Percentiles rank a stretch among this genome's conserved stretches.
These are phyloP conservation scores for Patella pellucida DNA, from an alignment of 2,888 invertebrate genomes.

Conservation along the genomic window DNA sequence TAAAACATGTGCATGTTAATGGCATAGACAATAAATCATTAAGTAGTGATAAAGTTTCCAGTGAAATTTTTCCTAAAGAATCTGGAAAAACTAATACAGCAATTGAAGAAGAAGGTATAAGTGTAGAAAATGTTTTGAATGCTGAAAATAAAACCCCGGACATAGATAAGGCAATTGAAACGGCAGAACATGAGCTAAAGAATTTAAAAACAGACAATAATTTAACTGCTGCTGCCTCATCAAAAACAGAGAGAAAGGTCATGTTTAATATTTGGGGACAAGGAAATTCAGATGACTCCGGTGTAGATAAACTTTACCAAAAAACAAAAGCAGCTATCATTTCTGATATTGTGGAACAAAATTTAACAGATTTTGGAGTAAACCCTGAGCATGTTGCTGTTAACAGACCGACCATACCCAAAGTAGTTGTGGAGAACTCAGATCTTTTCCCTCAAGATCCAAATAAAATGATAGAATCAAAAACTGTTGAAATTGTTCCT, in stretches of 20 bases:
- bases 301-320: not conserved
- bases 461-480: not conserved
- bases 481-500: not conserved
- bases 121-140: not conserved
- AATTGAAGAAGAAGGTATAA: not conserved
- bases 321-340: not conserved
- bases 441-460: not conserved
- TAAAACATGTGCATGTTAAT: not conserved
- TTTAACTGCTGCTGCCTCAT: not conserved
- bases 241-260: constrained; percentile 1
- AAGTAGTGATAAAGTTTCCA: not conserved
- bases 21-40: no score
- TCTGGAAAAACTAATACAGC: not conserved
- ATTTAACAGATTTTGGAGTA: not conserved
- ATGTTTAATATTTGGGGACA: not conserved
- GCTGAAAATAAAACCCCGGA: constrained; percentile 1
- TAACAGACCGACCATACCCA: not conserved
- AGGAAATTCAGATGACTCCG: not conserved
- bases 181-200: constrained; percentile 8
- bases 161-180: constrained; percentile 4
- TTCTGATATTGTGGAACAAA: not conserved
- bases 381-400: not conserved
- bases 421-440: not conserved
- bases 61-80: not conserved
- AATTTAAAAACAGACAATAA: constrained; percentile 13